Conservation (phyloP, 2,888 invertebrate genomes). For the Apamea monoglypha region DNA sequence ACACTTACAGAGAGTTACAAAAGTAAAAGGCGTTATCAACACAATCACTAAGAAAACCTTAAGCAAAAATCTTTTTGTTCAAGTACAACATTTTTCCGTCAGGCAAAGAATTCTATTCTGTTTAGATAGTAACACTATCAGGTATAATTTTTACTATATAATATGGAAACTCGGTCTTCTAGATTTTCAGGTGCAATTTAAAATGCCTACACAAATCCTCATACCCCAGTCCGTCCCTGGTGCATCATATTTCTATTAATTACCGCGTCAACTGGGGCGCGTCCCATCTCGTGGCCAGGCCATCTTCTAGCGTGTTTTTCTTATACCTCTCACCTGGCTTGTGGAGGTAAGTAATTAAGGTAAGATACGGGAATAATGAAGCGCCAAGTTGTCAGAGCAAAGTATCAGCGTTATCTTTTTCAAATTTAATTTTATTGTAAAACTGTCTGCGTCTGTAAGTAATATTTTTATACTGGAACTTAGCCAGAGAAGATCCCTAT, state of each 20-base stretch:
- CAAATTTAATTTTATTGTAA: not conserved
- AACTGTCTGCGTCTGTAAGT: not conserved
- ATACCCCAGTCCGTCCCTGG: constrained; percentile 71
- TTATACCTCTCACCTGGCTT: constrained; percentile 44
- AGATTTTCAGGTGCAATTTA: not conserved
- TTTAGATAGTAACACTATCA: not conserved
- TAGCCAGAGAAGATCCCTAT: not conserved
- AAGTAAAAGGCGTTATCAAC: not conserved
- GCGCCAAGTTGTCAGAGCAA: not conserved
- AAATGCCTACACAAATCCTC: constrained; percentile 13
- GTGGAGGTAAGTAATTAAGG: constrained; percentile 45
- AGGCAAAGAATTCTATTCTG: not conserved
- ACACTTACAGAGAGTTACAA: not conserved
- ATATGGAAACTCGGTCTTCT: not conserved
- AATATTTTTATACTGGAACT: not conserved
- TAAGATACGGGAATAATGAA: constrained; percentile 40
- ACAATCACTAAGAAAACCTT: not conserved
- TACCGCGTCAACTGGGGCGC: constrained; percentile 83
- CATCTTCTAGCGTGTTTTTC: constrained; percentile 69
- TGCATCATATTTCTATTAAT: constrained; percentile 83
- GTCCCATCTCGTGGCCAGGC: constrained; percentile 73
- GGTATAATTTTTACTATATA: not conserved
- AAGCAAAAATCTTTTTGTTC: not conserved
- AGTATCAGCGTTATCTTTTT: not conserved
- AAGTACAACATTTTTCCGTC: not conserved